Evolutionary conservation across 2,113 vertebrate species (phyloP), one percentile per base, ranked within the genome.

Genomic region (Tringa solitaria): DNA sequence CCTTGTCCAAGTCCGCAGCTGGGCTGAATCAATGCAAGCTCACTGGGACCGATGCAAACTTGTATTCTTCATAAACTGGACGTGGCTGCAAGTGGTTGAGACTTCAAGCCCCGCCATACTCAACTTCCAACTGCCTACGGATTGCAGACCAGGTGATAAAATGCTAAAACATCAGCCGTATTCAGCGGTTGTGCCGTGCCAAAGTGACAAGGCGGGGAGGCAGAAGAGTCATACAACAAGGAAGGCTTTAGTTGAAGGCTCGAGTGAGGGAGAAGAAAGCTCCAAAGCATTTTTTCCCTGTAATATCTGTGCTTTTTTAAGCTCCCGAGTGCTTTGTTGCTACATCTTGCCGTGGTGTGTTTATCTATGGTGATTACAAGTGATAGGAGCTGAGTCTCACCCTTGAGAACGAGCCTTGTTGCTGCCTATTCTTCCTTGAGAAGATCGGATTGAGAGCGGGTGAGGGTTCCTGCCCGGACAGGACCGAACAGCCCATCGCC

Each of bases 391-490:
- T 3, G 67, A 61, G 56, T 87, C 79, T 92, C 63, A 45, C 68
- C 64, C 83, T 7, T 7, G 51, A 65, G 78, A 79, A 35, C 35
- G 3, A n/a, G 72, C 48, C 39, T 56, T 32, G 60, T 54, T 67
- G 79, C 90, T 78, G 90, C 76, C 59, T 26, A 21, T 26, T 73
- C 78, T 89, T 61, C 96, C 95, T 63, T 22, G 50, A 76, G 94
- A 77, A 91, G 93, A 60, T 35, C 0, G 92, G 87, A 78, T 32
- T 46, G 89, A 86, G 93, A 78, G 77, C 6, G 67, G 86, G 11
- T 80, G 95, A 83, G 91, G 96, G 68, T 97, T 96, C 96, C 93
- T 97, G 97, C 17, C 96, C 89, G 27, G 96, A 63, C 97, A 97
- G 96, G 97, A 97, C 79, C 1, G 37, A 89, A 28, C 95, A 93